Evolutionary conservation across 2,113 vertebrate genomes (phyloP).

Genomic region (Morone chrysops): DNA sequence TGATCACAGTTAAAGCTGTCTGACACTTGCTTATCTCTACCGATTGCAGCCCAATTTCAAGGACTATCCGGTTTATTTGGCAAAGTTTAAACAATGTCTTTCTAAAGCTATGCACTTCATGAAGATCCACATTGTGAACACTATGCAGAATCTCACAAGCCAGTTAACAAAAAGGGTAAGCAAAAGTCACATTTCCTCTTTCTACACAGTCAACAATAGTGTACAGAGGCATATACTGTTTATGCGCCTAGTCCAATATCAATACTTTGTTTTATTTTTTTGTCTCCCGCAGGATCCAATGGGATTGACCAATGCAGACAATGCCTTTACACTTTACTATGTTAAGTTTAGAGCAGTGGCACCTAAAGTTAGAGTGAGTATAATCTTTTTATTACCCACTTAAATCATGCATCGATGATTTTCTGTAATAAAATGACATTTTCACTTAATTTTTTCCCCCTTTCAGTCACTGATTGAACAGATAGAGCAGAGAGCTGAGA

Average conservation of each 20-base stretch:
- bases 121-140: constrained; percentile 94
- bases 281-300: constrained; percentile 87
- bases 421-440: neutral
- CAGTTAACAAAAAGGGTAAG: constrained; percentile 96
- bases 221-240: too few relatives aligned
- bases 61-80: constrained; percentile 94
- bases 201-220: neutral
- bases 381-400: neutral
- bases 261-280: constrained; percentile 3
- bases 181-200: neutral
- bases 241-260: neutral
- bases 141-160: constrained; percentile 93
- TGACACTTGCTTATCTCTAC: constrained; percentile 27
- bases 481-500: constrained; percentile 93
- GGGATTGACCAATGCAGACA: constrained; percentile 90
- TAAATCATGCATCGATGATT: neutral
- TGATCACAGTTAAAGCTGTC: neutral
- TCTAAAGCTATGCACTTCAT: constrained; percentile 98
- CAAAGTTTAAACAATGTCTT: constrained; percentile 96
- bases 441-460: neutral
- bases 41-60: constrained; percentile 94
- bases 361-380: constrained; percentile 96
- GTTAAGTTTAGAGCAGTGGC: constrained; percentile 96
- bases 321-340: constrained; percentile 97
- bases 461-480: constrained; percentile 95